Evolutionary conservation across 2,113 vertebrate species (phyloP), one percentile per base, ranked within the genome.

Genomic region (Trogon surrucura): DNA sequence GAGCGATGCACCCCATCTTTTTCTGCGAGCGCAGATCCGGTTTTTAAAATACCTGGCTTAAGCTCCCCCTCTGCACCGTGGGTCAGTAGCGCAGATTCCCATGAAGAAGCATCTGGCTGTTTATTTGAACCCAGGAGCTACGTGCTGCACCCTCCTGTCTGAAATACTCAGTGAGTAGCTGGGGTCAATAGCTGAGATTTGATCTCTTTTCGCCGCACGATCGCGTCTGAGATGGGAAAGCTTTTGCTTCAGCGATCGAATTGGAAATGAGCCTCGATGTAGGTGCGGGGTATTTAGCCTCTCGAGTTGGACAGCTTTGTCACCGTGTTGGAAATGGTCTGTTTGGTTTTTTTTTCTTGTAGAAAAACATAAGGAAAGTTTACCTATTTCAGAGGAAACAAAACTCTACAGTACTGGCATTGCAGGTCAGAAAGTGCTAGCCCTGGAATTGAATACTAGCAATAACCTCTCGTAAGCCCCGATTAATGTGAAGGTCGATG

Each of bases 211-310:
- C 16, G 2, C 29, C 22, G 8, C 34, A 18, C 16, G 25, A 18
- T 1, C 0, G 3, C 9, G 7, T 23, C 16, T 32, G 45, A 38
- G 32, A 16, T 10, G n/a, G 4, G 47, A 14, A 38, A 85, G 25
- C n/a, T 64, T 64, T 77, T 53, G 25, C n/a, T 47, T 16, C 18
- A 4, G 9, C 2, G 12, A 1, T 19, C 4, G 0, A 4, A 7
- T 2, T 4, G n/a, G 61, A 32, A 13, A 5, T 23, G 60, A 48
- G 54, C 77, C 26, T 54, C 53, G 21, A 1, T 38, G 34, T 5
- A 27, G 38, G 5, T 8, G 10, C 27, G 36, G 38, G 10, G 47
- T 50, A 4, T 5, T 16, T 9, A 75, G 34, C 65, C 10, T 47
- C 78, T 66, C 54, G 10, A 5, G 19, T 2, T 26, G 73, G 60